These are phyloP conservation scores for Athene noctua DNA, from an alignment of 2,113 vertebrate species.

Conservation along the genomic window DNA sequence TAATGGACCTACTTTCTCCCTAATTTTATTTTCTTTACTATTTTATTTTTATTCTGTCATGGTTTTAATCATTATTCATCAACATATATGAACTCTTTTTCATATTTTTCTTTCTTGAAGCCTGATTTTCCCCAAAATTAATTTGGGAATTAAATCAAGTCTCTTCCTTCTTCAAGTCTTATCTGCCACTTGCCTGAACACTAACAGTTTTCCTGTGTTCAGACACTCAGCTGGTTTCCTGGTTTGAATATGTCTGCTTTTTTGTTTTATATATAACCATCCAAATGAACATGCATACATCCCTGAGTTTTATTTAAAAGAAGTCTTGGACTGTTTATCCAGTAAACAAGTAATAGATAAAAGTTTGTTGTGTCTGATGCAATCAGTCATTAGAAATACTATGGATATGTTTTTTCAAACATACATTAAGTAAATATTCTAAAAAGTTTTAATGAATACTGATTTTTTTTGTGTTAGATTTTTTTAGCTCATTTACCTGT, in stretches of 20 bases:
- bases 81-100: not conserved
- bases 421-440: not conserved
- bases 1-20: conserved; percentile 45
- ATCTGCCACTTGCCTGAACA: not conserved
- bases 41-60: not conserved
- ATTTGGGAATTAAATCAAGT: not conserved
- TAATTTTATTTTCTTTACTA: not conserved
- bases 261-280: not conserved
- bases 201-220: not conserved
- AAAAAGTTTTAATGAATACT: not conserved
- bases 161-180: not conserved
- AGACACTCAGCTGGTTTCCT: not conserved
- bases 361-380: not conserved
- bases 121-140: not conserved
- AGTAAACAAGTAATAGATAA: not conserved
- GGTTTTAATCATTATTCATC: not conserved
- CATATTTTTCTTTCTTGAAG: not conserved
- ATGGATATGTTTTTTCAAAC: not conserved
- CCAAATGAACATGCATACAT: not conserved
- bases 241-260: not conserved
- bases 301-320: not conserved
- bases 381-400: not conserved
- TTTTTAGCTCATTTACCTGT: not conserved
- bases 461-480: not conserved
- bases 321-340: not conserved